These are phyloP conservation scores for Procambarus virginalis DNA, from an alignment of 1,140 invertebrate species.

Conservation along the genomic window DNA sequence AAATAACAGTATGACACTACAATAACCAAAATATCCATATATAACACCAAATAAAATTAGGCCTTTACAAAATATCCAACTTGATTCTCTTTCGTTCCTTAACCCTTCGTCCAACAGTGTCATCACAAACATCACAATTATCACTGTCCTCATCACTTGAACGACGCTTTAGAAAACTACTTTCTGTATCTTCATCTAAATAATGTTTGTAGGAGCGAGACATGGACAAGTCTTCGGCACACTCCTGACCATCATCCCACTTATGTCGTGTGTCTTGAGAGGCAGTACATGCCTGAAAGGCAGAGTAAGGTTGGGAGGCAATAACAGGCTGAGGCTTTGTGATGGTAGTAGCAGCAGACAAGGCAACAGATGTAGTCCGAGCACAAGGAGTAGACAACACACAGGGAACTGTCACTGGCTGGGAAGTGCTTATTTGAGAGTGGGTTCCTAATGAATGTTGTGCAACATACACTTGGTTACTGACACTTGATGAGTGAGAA, in stretches of 20 bases:
- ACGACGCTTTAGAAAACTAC: conserved; percentile 35
- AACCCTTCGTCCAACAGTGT: conserved; percentile 58
- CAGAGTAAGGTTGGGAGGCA: conserved; percentile 42
- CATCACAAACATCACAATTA: conserved; percentile 56
- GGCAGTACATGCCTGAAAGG: conserved; percentile 48
- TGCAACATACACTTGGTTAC: conserved; percentile 8
- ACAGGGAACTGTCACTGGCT: conserved; percentile 8
- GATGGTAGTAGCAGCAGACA: conserved; percentile 13
- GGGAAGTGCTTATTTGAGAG: conserved; percentile 20
- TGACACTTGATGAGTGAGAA: conserved; percentile 14
- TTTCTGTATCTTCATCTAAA: conserved; percentile 32
- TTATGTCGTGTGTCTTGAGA: conserved; percentile 36
- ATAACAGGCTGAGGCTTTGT: not conserved
- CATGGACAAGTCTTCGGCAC: conserved; percentile 49
- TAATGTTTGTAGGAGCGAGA: conserved; percentile 24
- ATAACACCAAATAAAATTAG: conserved; percentile 10
- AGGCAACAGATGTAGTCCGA: not conserved
- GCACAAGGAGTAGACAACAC: not conserved
- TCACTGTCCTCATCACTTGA: conserved; percentile 59
- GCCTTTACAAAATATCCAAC: conserved; percentile 40
- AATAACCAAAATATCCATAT: not conserved
- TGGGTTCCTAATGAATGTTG: conserved; percentile 21
- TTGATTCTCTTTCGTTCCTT: conserved; percentile 58
- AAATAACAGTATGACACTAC: not conserved
- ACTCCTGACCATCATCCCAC: conserved; percentile 44